Conservation (phyloP, 2,888 invertebrate species). For the Altica lythri region DNA sequence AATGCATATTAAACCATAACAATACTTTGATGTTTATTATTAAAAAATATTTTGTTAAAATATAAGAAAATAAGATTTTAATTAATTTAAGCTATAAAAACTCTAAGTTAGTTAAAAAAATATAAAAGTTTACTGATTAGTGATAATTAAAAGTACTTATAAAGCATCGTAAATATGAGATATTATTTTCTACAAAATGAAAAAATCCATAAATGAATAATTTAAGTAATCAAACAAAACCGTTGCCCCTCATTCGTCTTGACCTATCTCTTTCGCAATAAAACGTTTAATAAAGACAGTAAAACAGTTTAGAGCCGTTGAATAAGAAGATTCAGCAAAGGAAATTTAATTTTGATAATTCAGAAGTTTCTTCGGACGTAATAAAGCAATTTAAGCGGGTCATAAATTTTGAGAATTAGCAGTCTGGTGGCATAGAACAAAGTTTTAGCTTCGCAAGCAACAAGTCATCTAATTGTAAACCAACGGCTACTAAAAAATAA, state of each 20-base stretch:
- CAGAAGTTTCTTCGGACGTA: slow-evolving; percentile 19
- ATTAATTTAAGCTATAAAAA: too few species aligned
- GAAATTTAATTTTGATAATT: slow-evolving; percentile 20
- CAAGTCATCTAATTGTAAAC: slow-evolving; percentile 10
- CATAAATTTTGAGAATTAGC: slow-evolving; percentile 13
- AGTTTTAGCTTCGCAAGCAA: slow-evolving; percentile 7
- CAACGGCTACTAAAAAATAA: not conserved
- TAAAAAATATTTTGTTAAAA: too few species aligned
- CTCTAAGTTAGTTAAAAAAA: too few species aligned
- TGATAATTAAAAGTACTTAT: too few species aligned
- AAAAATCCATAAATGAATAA: too few species aligned
- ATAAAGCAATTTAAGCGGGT: slow-evolving; percentile 16
- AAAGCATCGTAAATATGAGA: too few species aligned
- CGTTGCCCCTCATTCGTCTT: not conserved
- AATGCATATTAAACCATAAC: too few species aligned
- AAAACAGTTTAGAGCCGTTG: slow-evolving; percentile 6
- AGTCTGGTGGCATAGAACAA: slow-evolving; percentile 10
- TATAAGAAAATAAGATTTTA: too few species aligned
- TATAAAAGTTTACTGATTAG: too few species aligned
- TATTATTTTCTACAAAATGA: too few species aligned
- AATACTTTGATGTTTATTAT: too few species aligned
- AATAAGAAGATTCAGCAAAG: not conserved
- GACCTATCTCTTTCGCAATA: not conserved
- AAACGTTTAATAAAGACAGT: slow-evolving; percentile 7
- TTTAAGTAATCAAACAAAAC: slow-evolving; percentile 1